Base-by-base conservation (phyloP, 2,888 invertebrate genomes). In the Strigamia crassipes region DNA sequence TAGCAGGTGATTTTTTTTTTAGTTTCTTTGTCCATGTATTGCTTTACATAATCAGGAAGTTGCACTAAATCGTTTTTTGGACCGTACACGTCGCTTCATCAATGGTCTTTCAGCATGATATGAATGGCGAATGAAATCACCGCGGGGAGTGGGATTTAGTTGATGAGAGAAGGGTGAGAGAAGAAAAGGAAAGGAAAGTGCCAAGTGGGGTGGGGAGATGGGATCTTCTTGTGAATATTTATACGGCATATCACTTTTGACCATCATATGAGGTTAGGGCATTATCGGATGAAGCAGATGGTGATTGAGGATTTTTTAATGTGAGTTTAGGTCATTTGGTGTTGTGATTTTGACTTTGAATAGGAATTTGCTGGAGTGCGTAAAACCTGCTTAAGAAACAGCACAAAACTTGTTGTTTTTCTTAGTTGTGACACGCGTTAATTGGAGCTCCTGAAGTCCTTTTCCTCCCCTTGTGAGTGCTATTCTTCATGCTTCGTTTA, bases 141-240 rank as follows among this genome's bases (percentile, higher is more conserved):
- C 38, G 46, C 34, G 9, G 41, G 78, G 41, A 78, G 78, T n/a
- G n/a, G 41, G 18, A 78, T 34, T 41, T 34, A 78, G 15, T 34
- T 78, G 78, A 46, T 41, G 79, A 79, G 79, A 79, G 79, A 41
- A 21, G 79, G 42, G 79, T 21, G 79, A 15, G 79, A 79, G 79
- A 79, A 46, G 79, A 27, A 41, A 42, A 18, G 79, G 46, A 27
- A 42, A 18, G n/a, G n/a, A n/a, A n/a, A n/a, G n/a, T n/a, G n/a
- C n/a, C n/a, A n/a, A n/a, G n/a, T n/a, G n/a, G n/a, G n/a, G n/a
- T 18, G n/a, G 42, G 18, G 21, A 79, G 42, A 27, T n/a, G 79
- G 41, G 42, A 56, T 56, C 56, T 56, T 18, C 56, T 38, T 38
- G 38, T 56, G 56, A 56, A 56, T 56, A 56, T 56, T 56, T 56